phyloP scores from a whole-genome alignment of 2,888 invertebrate species.

The Spisula solida region DNA sequence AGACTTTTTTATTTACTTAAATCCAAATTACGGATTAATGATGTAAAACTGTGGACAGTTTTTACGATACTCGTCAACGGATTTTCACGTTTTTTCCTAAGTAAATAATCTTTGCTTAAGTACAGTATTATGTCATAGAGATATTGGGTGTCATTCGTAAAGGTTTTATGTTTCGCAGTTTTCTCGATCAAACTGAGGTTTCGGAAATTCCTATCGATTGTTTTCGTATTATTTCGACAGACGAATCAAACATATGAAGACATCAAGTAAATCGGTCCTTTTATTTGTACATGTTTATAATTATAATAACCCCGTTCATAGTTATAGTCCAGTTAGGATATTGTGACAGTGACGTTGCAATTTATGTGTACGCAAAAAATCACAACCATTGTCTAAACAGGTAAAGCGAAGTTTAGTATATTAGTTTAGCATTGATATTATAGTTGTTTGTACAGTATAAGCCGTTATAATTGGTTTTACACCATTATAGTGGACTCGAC shows the following conservation, averaged over 20 bases:
- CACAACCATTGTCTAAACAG: too few species aligned
- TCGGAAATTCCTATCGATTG: neutral
- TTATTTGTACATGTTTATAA: neutral
- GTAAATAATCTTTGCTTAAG: neutral
- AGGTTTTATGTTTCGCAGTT: neutral
- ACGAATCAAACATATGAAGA: neutral
- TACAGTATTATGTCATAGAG: neutral
- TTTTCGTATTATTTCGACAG: neutral
- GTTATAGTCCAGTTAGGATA: too few species aligned
- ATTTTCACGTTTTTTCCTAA: neutral
- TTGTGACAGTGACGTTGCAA: too few species aligned
- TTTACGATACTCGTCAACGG: neutral
- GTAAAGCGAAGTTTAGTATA: too few species aligned
- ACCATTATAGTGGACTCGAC: too few species aligned
- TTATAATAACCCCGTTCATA: neutral
- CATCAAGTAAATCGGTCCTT: too few species aligned
- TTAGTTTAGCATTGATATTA: too few species aligned
- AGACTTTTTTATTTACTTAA: slow-evolving; percentile 46
- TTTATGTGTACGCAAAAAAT: too few species aligned
- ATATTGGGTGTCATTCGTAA: neutral
- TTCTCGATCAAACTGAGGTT: neutral
- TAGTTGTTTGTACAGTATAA: too few species aligned
- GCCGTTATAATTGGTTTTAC: too few species aligned
- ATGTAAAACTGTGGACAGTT: neutral
- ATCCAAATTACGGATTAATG: slow-evolving; percentile 50